Conservation (phyloP, 2,113 vertebrate genomes). For the Tachysurus vachellii region DNA sequence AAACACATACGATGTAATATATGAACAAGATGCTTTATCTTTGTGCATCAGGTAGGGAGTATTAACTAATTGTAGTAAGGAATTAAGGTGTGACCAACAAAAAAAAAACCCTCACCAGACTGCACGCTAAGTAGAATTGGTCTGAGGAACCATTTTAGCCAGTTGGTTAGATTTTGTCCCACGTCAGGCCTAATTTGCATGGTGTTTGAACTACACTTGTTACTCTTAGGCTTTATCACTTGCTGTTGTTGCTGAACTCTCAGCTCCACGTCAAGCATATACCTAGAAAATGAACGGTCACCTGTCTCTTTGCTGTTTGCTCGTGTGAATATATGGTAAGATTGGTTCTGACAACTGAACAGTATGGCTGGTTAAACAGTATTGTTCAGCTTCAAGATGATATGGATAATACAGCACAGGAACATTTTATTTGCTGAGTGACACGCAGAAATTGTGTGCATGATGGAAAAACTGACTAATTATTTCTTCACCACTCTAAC, state of each 20-base stretch:
- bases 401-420: background rate
- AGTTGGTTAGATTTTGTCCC: background rate
- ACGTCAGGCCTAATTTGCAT: background rate
- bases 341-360: background rate
- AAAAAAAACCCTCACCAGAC: background rate
- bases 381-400: background rate
- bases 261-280: background rate
- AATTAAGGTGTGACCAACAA: background rate
- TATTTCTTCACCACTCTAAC: constrained; percentile 11
- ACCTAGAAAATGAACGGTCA: background rate
- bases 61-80: too few relatives aligned
- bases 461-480: background rate
- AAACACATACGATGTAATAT: background rate
- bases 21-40: background rate
- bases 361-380: background rate
- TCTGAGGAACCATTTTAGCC: background rate
- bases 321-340: background rate
- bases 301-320: background rate
- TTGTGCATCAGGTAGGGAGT: background rate
- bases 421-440: background rate
- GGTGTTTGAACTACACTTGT: background rate
- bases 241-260: background rate
- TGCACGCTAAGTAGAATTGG: background rate
- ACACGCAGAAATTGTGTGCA: background rate
- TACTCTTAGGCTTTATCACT: background rate